phyloP scores from a whole-genome alignment of 35 echinoderm and acorn worm species.

The Stichopus chloronotus region DNA sequence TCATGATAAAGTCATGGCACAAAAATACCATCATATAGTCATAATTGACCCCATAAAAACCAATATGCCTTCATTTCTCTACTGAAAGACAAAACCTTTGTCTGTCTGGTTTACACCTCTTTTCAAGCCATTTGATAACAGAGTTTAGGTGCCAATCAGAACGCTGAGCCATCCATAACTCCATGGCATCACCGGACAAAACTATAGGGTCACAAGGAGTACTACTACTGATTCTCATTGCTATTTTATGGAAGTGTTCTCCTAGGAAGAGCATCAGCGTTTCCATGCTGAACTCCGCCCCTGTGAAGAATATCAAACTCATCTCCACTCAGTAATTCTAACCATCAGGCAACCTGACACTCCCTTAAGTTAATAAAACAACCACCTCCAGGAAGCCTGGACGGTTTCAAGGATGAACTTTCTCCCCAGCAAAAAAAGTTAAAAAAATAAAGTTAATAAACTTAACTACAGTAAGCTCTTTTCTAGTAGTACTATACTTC shows the following conservation, averaged over 20 bases:
- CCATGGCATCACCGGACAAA: neutral
- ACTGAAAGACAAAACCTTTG: neutral
- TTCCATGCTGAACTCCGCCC: neutral
- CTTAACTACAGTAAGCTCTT: constrained; percentile 53
- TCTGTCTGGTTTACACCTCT: neutral
- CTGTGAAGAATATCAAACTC: constrained; percentile 46
- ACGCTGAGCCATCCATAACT: neutral
- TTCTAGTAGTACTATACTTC: constrained; percentile 59
- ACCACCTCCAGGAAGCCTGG: constrained; percentile 49
- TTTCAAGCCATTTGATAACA: neutral
- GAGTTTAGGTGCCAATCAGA: neutral
- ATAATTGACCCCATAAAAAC: constrained; percentile 8
- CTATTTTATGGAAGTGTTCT: neutral
- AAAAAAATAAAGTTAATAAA: constrained; percentile 27
- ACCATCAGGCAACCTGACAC: constrained; percentile 34
- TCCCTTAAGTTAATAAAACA: constrained; percentile 46
- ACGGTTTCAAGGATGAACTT: constrained; percentile 37
- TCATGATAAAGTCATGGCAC: neutral
- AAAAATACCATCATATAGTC: neutral
- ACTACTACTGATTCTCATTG: neutral
- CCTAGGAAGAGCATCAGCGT: constrained; percentile 33
- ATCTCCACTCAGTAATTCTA: constrained; percentile 10
- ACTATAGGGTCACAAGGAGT: neutral
- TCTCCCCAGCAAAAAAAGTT: constrained; percentile 30
- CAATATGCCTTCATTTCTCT: constrained; percentile 25